Base-by-base conservation (phyloP, 2,888 invertebrate species). In the Campoplex capitator region DNA sequence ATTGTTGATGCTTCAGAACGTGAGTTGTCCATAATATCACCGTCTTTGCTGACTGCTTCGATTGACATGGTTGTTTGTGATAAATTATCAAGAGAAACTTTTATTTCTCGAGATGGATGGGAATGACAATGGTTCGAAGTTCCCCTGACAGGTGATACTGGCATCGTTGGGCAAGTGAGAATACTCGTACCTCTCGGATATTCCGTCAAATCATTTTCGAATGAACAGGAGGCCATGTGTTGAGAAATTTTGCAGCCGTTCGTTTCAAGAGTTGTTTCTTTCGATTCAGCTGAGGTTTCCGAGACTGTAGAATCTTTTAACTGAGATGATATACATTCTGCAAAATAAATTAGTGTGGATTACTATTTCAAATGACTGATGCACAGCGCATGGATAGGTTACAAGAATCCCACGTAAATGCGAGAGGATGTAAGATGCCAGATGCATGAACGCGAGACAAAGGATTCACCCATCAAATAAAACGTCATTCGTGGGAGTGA, bases 301-400 rank as follows among this genome's bases (percentile, higher is more conserved):
- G 89, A 90, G 62, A 82, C 83, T 45, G 87, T 68, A 23, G 58
- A 70, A 11, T 89, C 88, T 73, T 89, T 88, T 89, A 88, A 88
- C 80, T 89, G 89, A 62, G 91, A 85, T 45, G 88, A 70, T 38
- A 23, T 74, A 79, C 86, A 86, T 81, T 89, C 88, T 88, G 84
- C 0, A 38, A 16, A 73, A 76, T 18, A 16, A 45, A 48, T 13
- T 32, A 28, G 16, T 48, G 9, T 4, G 3, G 28, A 54, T 54
- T 16, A 32, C 16, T 32, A 35, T 73, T 35, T 11, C 2, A 0
- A 73, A 48, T 9, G 16, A 54, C 18, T 4, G 23, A 28, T 28
- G 4, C 8, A 45, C n/a, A 13, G 16, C 13, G 11, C 3, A 48
- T 13, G 48, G 16, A 48, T 48, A 13, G 3, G 48, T 13, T 16